A percentile compares a stretch with the other conserved stretches of the same genome.
These are phyloP conservation scores for Aleiodes sp. DNA, from an alignment of 1,140 invertebrate genomes.

Conservation along the genomic window DNA sequence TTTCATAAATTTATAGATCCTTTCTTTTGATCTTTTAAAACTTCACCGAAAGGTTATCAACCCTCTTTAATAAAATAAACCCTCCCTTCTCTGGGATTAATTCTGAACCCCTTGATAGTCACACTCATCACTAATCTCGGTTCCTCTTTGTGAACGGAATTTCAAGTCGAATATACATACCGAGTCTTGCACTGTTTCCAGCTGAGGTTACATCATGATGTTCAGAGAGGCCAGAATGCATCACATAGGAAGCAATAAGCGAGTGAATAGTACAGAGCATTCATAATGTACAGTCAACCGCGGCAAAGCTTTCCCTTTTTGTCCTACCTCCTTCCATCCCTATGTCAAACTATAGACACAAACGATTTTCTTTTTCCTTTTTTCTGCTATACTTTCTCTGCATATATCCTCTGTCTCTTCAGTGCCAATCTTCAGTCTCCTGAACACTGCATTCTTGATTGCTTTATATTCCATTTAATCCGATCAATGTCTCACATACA, in stretches of 20 bases:
- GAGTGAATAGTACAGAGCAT: constrained; percentile 55
- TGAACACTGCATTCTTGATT: neutral
- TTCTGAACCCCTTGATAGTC: neutral
- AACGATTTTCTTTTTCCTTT: neutral
- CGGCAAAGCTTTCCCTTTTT: constrained; percentile 38
- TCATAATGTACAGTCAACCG: constrained; percentile 55
- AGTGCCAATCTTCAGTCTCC: neutral
- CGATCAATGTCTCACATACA: neutral
- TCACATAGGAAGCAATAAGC: constrained; percentile 52
- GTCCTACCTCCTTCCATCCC: neutral
- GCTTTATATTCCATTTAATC: neutral
- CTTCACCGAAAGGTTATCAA: constrained; percentile 15
- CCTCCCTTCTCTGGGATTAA: neutral
- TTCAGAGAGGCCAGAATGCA: constrained; percentile 29
- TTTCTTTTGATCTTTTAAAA: neutral
- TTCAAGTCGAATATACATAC: neutral
- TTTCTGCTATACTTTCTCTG: constrained; percentile 23
- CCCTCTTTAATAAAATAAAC: constrained; percentile 20
- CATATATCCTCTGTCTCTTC: constrained; percentile 44
- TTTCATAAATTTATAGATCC: too few relatives aligned
- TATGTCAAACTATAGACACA: too few relatives aligned
- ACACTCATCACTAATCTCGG: neutral
- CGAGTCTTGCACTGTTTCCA: neutral
- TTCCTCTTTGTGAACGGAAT: neutral
- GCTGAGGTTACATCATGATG: too few relatives aligned